These are phyloP conservation scores for Poeciliopsis turneri DNA, from an alignment of 2,797 vertebrate genomes.

Conservation along the genomic window DNA sequence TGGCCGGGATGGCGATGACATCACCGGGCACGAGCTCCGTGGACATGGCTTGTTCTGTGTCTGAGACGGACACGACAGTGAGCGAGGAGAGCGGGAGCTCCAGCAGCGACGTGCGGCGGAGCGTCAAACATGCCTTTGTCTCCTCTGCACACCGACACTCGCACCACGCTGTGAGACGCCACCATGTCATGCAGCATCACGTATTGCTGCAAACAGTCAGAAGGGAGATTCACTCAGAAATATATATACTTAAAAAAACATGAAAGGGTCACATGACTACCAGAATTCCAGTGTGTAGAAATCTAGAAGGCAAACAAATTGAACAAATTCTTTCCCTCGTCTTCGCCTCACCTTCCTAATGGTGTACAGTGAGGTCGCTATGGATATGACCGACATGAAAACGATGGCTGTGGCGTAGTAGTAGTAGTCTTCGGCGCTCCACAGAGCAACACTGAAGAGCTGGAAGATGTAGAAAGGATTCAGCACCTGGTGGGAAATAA, in stretches of 20 bases:
- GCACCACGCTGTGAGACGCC: conserved; percentile 89
- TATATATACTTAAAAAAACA: not conserved
- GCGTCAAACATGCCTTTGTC: conserved; percentile 80
- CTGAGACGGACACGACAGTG: conserved; percentile 60
- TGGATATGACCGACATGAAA: conserved; percentile 93
- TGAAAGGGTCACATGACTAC: not conserved
- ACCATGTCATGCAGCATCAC: conserved; percentile 96
- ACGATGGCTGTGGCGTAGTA: conserved; percentile 94
- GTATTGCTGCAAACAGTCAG: conserved; percentile 87
- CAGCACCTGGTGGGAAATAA: conserved; percentile 85
- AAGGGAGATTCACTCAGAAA: not conserved
- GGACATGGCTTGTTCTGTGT: conserved; percentile 91
- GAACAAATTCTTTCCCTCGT: not conserved
- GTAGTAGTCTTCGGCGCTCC: conserved; percentile 91
- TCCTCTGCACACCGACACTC: conserved; percentile 88
- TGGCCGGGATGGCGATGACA: conserved; percentile 89
- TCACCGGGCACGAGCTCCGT: conserved; percentile 96
- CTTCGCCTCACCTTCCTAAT: conserved; percentile 89
- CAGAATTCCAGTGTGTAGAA: not conserved
- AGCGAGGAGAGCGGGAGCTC: not conserved
- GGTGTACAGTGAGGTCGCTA: conserved; percentile 94
- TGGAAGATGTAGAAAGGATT: conserved; percentile 99
- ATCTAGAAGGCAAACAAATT: not conserved
- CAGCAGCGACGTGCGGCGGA: not conserved
- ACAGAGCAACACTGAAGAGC: conserved; percentile 95